Percentiles rank a stretch among this genome's conserved stretches.
phyloP scores from a whole-genome alignment of 2,888 invertebrate species.

The Tetragnatha montana region DNA sequence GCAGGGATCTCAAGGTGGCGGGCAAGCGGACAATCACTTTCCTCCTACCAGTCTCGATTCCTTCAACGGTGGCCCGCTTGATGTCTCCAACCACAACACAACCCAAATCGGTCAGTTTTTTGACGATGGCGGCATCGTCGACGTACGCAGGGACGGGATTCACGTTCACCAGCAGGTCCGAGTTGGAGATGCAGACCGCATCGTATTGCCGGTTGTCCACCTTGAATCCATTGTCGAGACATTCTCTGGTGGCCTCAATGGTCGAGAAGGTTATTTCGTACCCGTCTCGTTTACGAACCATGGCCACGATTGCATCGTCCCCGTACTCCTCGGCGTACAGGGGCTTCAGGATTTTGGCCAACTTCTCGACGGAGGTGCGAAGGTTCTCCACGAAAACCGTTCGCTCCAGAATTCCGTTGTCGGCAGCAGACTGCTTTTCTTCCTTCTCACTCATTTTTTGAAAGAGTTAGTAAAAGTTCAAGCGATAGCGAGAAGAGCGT shows the following conservation, averaged over 20 bases:
- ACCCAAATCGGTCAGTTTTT: slow-evolving; percentile 49
- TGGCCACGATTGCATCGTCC: slow-evolving; percentile 43
- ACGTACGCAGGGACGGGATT: slow-evolving; percentile 65
- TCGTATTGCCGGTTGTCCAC: slow-evolving; percentile 62
- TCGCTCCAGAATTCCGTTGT: slow-evolving; percentile 31
- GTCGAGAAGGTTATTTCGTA: slow-evolving; percentile 64
- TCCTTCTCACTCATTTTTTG: slow-evolving; percentile 41
- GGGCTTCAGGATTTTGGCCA: slow-evolving; percentile 57
- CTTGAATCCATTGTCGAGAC: slow-evolving; percentile 60
- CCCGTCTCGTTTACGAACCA: slow-evolving; percentile 58
- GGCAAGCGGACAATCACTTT: slow-evolving; percentile 64
- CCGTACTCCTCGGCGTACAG: slow-evolving; percentile 59
- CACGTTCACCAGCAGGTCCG: slow-evolving; percentile 59
- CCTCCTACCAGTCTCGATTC: slow-evolving; percentile 63
- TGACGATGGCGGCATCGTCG: slow-evolving; percentile 43
- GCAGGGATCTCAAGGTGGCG: slow-evolving; percentile 53
- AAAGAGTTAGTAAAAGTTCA: not conserved
- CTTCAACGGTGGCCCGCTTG: slow-evolving; percentile 45
- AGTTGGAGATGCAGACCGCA: slow-evolving; percentile 58
- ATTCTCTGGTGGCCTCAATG: slow-evolving; percentile 49
- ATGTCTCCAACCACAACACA: slow-evolving; percentile 54
- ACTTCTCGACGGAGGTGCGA: slow-evolving; percentile 59
- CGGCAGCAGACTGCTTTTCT: not conserved
- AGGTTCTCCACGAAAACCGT: slow-evolving; percentile 67
- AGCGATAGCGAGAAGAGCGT: not conserved